Conservation (phyloP, 2,113 vertebrate species). For the Nothocercus julius region DNA sequence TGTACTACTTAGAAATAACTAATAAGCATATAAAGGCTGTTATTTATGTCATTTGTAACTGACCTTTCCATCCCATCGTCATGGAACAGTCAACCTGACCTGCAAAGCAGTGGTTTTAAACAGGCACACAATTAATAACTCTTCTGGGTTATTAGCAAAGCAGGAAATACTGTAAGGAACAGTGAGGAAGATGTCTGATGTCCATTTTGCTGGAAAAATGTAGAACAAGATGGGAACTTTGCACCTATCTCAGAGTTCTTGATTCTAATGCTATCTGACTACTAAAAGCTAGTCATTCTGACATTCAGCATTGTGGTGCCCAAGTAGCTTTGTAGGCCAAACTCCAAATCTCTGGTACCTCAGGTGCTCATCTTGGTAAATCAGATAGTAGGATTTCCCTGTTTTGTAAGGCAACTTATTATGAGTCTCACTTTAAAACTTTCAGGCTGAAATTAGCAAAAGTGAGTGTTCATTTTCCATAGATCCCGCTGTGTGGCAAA, state of each 20-base stretch:
- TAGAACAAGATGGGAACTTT: neutral
- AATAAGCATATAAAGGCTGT: neutral
- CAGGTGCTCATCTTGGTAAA: neutral
- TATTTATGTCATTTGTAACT: neutral
- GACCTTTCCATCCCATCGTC: neutral
- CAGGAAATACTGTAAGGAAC: neutral
- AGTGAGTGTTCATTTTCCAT: neutral
- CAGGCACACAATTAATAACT: neutral
- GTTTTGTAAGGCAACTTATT: neutral
- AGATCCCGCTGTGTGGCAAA: neutral
- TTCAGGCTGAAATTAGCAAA: neutral
- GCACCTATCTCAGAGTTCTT: neutral
- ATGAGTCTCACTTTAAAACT: neutral
- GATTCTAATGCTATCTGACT: neutral
- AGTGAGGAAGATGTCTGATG: neutral
- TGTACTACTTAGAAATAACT: neutral
- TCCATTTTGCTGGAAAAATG: neutral
- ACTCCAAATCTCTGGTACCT: neutral
- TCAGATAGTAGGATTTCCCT: neutral
- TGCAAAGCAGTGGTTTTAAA: neutral
- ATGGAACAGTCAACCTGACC: neutral
- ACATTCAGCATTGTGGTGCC: neutral
- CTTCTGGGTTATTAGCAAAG: neutral
- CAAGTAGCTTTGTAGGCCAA: neutral
- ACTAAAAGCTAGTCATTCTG: neutral